phyloP scores from a whole-genome alignment of 1,140 invertebrate species.

The Holcopasites calliopsidis region DNA sequence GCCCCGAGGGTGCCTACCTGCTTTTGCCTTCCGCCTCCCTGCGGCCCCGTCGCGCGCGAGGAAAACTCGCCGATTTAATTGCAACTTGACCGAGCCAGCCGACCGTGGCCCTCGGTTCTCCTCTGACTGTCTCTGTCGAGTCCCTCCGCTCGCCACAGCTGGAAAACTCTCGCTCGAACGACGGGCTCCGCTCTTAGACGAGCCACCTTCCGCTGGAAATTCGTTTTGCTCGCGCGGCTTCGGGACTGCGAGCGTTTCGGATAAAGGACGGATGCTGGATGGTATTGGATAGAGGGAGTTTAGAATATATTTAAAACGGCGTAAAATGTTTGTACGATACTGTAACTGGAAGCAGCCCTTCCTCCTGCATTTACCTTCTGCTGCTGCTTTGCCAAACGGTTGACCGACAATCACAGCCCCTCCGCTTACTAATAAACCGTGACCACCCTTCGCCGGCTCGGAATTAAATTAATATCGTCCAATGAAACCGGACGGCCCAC shows the following conservation, averaged over 20 bases:
- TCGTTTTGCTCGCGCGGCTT: background rate
- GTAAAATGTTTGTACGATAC: no score
- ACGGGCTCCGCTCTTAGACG: slow-evolving; percentile 2
- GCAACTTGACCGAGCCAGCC: slow-evolving; percentile 58
- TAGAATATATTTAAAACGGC: no score
- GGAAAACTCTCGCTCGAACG: slow-evolving; percentile 5
- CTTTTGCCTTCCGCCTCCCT: background rate
- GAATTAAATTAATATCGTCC: background rate
- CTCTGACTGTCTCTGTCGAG: background rate
- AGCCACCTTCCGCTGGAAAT: background rate
- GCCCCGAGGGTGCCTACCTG: slow-evolving; percentile 63
- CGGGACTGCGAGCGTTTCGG: background rate
- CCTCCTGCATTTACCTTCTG: no score
- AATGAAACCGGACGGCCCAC: background rate
- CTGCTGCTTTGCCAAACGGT: no score
- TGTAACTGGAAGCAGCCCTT: no score
- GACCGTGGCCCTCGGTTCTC: slow-evolving; percentile 8
- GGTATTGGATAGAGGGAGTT: no score
- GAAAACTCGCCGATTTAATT: slow-evolving; percentile 62
- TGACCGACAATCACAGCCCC: no score
- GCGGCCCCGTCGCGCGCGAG: background rate
- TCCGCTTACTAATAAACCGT: no score
- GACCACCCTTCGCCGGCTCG: no score
- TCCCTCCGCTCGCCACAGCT: background rate
- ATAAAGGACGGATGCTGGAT: no score